Base-by-base conservation (phyloP, 92 coral and sea anemone species). In the Phenganax subtilis region DNA sequence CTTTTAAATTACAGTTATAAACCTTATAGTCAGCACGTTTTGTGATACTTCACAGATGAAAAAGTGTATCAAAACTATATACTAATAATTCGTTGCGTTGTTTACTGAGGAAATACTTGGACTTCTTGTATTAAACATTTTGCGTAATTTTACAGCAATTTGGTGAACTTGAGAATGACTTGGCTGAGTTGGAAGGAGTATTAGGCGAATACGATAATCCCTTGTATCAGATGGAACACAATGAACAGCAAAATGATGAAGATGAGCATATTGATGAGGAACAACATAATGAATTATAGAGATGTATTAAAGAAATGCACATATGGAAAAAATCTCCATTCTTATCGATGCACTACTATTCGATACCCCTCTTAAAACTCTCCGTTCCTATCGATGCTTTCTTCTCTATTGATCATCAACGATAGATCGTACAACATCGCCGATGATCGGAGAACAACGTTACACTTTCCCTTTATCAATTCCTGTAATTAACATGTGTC, bases 181-280 rank as follows among this genome's bases (percentile, higher is more conserved):
- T 79, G 51, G 60, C 83, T 6, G 83, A 79, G 74, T 68, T 79
- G 57, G 83, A 79, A 65, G 83, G 83, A 79, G 65, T 79, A 17
- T 47, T 79, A 30, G 83, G 83, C 7, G 83, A 79, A 64, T 79
- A 63, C 53, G 74, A 79, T 53, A 74, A 79, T 15, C 83, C 83
- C 9, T 63, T 79, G 57, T 79, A 79, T 68, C 73, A 68, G 14
- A 68, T 37, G 5, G 73, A 68, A 27, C 53, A 68, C 47, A 53
- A 68, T 20, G 74, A 53, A 28, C 16, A 76, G 7, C 7, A 28
- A 12, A 3, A 57, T 57, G 44, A 73, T 20, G 58, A 73, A 54
- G 77, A 51, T 10, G 12, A 51, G 77, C 51, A 73, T 20, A 10
- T 37, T 47, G 31, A 6, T 30, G 31, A 12, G n/a, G 47, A 37